Percentiles rank a stretch among this genome's conserved stretches.
Evolutionary conservation across 2,888 invertebrate genomes (phyloP).

Genomic region (Chorisops tibialis): DNA sequence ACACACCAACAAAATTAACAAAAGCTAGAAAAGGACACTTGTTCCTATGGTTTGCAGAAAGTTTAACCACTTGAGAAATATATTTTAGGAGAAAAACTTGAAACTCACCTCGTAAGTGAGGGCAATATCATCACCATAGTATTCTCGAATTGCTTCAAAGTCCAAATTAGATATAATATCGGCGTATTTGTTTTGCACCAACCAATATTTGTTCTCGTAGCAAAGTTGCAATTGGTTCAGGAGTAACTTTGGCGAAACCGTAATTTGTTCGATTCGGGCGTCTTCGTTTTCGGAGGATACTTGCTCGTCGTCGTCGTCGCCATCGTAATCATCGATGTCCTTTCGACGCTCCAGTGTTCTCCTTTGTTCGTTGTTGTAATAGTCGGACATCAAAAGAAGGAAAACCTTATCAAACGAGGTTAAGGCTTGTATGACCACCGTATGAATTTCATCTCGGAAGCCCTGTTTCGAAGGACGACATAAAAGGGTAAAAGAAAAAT

Average conservation of each 20-base stretch:
- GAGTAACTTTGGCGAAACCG: constrained; percentile 50
- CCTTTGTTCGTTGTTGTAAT: constrained; percentile 41
- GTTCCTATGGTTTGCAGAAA: neutral
- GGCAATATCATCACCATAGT: constrained; percentile 44
- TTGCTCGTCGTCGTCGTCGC: neutral
- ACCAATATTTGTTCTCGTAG: constrained; percentile 53
- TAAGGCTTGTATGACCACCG: constrained; percentile 52
- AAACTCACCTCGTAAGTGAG: constrained; percentile 50
- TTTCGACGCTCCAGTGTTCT: neutral
- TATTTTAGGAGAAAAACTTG: constrained; percentile 2
- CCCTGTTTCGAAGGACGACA: constrained; percentile 43
- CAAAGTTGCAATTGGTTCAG: constrained; percentile 51
- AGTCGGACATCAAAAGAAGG: constrained; percentile 50
- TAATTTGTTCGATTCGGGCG: constrained; percentile 7
- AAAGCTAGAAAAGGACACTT: neutral
- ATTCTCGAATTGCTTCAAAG: constrained; percentile 46
- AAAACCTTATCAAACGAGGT: constrained; percentile 52
- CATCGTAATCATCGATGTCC: constrained; percentile 1
- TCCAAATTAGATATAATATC: constrained; percentile 53
- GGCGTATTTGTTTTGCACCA: constrained; percentile 53
- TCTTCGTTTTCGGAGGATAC: neutral
- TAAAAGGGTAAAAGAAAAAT: constrained; percentile 17
- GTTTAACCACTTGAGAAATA: neutral
- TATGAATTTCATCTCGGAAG: constrained; percentile 52
- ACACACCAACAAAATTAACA: neutral